Evolutionary conservation across 1,140 invertebrate species (phyloP).

Genomic region (Ridgeia piscesae): DNA sequence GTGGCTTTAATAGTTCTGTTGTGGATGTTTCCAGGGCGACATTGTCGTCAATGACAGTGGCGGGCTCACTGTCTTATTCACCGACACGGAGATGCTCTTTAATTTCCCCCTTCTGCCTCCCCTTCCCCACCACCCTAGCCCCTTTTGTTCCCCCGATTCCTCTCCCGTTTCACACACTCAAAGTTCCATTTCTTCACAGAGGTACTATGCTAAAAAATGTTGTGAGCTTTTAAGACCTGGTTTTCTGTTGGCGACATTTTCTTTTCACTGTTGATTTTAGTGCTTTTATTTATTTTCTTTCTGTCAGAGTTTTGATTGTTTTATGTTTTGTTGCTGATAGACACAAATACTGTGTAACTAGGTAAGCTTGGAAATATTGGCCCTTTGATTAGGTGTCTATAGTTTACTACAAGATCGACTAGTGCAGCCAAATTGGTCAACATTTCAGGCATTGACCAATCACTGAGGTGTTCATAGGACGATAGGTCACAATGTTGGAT

Average conservation of each 20-base stretch:
- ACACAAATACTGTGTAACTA: neutral
- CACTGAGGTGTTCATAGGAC: too few species aligned
- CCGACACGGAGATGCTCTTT: slow-evolving; percentile 83
- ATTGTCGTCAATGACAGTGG: slow-evolving; percentile 88
- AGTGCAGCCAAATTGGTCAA: too few species aligned
- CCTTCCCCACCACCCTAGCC: neutral
- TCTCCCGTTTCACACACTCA: neutral
- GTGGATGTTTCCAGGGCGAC: slow-evolving; percentile 67
- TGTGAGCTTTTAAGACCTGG: neutral
- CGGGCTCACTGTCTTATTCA: slow-evolving; percentile 91
- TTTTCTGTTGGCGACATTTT: too few species aligned
- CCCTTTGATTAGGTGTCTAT: too few species aligned
- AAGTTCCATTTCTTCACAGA: neutral
- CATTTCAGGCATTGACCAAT: too few species aligned
- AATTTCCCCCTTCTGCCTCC: neutral
- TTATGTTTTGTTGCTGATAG: neutral
- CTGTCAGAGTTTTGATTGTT: neutral
- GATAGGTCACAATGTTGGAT: too few species aligned
- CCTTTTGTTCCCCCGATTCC: neutral
- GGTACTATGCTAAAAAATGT: neutral
- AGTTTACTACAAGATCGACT: too few species aligned
- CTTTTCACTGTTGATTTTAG: too few species aligned
- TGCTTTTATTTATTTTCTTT: neutral
- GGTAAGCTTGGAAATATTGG: neutral
- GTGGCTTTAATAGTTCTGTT: neutral